Percentiles rank a stretch among this genome's conserved stretches.
These are phyloP conservation scores for Montifringilla adamsi DNA, from an alignment of 2,113 vertebrate genomes.

Conservation along the genomic window DNA sequence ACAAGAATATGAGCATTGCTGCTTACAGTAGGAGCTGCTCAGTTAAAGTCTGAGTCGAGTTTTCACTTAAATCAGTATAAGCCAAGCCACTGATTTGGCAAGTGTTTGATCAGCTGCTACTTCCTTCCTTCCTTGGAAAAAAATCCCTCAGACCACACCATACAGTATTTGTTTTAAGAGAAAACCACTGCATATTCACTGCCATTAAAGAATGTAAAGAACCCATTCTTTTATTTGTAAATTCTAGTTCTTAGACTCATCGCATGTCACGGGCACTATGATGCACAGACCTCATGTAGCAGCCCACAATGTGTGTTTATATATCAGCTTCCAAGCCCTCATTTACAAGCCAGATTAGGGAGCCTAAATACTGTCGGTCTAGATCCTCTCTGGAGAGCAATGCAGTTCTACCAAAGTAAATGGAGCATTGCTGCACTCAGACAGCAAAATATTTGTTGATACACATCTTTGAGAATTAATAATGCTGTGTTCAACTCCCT, in stretches of 20 bases:
- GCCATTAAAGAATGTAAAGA: not conserved
- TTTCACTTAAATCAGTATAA: not conserved
- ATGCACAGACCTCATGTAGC: not conserved
- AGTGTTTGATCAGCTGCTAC: slow-evolving; percentile 25
- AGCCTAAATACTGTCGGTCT: not conserved
- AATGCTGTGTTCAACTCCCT: not conserved
- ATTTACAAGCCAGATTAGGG: not conserved
- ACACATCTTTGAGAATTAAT: not conserved
- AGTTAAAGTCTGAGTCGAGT: not conserved
- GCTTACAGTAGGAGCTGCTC: not conserved
- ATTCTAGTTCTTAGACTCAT: not conserved
- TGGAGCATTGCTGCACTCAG: not conserved
- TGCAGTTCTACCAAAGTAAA: not conserved
- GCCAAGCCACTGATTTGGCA: slow-evolving; percentile 26
- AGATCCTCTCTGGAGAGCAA: not conserved
- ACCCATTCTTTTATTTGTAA: not conserved
- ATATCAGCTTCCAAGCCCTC: not conserved
- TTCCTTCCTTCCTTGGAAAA: slow-evolving; percentile 41
- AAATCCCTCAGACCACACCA: not conserved
- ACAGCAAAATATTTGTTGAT: not conserved
- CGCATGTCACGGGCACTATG: not conserved
- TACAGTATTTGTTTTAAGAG: not conserved
- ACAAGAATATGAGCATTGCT: not conserved
- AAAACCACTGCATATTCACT: not conserved
- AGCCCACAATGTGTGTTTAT: not conserved